Evolutionary conservation across 2,113 vertebrate genomes (phyloP).

Genomic region (Corythornis vintsioides): DNA sequence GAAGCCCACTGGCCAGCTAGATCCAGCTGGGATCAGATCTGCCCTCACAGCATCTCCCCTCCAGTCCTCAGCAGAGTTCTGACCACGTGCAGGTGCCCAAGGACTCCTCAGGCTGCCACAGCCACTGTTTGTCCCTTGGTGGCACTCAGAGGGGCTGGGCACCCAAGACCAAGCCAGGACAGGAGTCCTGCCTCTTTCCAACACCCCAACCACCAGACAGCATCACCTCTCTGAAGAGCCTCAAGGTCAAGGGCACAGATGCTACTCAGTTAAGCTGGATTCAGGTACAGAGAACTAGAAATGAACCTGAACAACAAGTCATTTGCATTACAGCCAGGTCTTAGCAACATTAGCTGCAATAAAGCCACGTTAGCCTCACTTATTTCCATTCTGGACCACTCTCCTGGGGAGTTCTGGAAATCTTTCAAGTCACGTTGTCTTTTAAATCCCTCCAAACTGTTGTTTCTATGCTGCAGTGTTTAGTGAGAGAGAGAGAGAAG

Average conservation of each 20-base stretch:
- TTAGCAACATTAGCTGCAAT: not conserved
- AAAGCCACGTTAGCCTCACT: not conserved
- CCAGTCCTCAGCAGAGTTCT: not conserved
- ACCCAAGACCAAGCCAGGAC: not conserved
- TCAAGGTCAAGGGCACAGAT: rapidly evolving
- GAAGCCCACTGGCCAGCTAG: not conserved
- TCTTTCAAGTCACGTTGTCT: not conserved
- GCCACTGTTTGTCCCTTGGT: not conserved
- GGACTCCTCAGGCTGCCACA: not conserved
- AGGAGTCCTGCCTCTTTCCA: not conserved
- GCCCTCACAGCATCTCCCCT: not conserved
- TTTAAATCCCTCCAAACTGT: not conserved
- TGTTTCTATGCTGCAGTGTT: not conserved
- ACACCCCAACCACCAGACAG: not conserved
- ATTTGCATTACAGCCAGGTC: not conserved
- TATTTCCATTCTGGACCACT: not conserved
- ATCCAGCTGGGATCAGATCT: not conserved
- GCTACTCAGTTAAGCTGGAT: not conserved
- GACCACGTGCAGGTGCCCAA: not conserved
- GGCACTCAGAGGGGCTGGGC: not conserved
- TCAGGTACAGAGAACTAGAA: not conserved
- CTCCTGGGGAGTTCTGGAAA: not conserved
- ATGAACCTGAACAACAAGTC: not conserved
- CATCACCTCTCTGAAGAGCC: not conserved
- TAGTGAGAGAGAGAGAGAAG: not conserved